Evolutionary conservation across 2,113 vertebrate species (phyloP).

Genomic region (Atherinomorus stipes): DNA sequence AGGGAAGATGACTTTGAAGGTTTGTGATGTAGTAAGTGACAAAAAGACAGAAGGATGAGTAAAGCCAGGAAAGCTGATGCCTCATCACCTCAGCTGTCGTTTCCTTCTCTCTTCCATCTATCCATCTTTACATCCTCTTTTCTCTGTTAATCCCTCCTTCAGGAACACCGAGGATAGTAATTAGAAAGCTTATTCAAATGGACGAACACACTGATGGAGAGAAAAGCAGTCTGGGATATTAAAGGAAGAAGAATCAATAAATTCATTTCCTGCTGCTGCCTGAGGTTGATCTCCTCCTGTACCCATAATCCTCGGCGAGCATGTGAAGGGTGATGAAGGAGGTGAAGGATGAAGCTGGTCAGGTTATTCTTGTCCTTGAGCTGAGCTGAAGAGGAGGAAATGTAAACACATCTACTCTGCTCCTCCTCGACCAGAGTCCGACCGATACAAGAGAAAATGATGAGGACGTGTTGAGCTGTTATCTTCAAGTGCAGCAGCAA

Average conservation of each 20-base stretch:
- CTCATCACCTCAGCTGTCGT: constrained; percentile 36
- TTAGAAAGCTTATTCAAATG: constrained; percentile 25
- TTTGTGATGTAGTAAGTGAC: constrained; percentile 10
- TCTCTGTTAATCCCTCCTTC: constrained; percentile 41
- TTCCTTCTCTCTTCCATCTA: constrained; percentile 11
- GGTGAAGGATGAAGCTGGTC: constrained; percentile 40
- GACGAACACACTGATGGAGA: background rate
- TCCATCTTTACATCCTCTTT: background rate
- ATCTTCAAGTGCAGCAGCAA: constrained; percentile 13
- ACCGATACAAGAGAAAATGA: background rate
- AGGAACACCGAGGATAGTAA: constrained; percentile 22
- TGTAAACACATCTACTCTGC: constrained; percentile 25
- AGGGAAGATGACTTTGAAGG: constrained; percentile 19
- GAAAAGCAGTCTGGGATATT: constrained; percentile 46
- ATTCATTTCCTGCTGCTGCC: constrained; percentile 69
- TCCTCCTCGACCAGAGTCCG: background rate
- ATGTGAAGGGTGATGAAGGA: constrained; percentile 1
- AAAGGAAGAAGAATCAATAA: constrained; percentile 61
- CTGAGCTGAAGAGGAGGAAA: constrained; percentile 12
- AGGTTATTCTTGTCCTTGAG: constrained; percentile 46
- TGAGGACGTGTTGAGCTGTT: background rate
- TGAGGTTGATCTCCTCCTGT: constrained; percentile 51
- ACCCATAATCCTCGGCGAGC: constrained; percentile 54
- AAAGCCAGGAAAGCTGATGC: constrained; percentile 12
- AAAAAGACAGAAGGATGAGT: constrained; percentile 12